These are phyloP conservation scores for Macaria notata DNA, from an alignment of 2,888 invertebrate species.

Conservation along the genomic window DNA sequence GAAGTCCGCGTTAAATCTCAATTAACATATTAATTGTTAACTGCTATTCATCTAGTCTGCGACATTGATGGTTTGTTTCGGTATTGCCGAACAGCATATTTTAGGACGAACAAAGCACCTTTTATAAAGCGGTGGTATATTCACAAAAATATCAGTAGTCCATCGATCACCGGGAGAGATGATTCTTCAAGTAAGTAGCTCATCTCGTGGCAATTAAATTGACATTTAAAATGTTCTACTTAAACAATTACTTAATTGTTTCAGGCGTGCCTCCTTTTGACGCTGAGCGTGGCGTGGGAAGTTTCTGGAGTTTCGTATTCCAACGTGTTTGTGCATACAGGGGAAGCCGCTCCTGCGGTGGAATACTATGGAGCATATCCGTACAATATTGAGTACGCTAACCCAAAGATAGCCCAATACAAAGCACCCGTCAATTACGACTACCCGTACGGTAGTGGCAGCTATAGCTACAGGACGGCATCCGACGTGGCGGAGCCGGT, in stretches of 20 bases:
- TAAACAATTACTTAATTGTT: conserved; percentile 37
- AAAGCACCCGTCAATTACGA: conserved; percentile 47
- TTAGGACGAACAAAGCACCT: conserved; percentile 66
- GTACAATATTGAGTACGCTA: conserved; percentile 39
- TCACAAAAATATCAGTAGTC: conserved; percentile 72
- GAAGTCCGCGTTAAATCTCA: conserved; percentile 64
- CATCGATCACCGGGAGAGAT: conserved; percentile 70
- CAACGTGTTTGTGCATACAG: conserved; percentile 63
- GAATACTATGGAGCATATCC: conserved; percentile 60
- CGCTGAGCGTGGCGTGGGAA: conserved; percentile 40
- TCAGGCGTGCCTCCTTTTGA: conserved; percentile 47
- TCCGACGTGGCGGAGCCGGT: conserved; percentile 37
- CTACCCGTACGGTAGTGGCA: conserved; percentile 43
- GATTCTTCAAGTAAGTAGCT: conserved; percentile 68
- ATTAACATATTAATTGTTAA: conserved; percentile 78
- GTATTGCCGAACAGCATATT: conserved; percentile 76
- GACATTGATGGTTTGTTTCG: conserved; percentile 81
- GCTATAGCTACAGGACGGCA: conserved; percentile 57
- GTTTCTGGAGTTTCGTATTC: conserved; percentile 56
- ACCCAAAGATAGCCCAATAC: conserved; percentile 50
- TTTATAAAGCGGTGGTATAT: conserved; percentile 68
- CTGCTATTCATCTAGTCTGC: conserved; percentile 68
- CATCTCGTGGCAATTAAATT: conserved; percentile 14
- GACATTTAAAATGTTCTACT: conserved; percentile 5
- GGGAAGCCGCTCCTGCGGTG: conserved; percentile 42